Conservation (phyloP, 2,888 invertebrate species). For the Digitonthophagus gazella region DNA sequence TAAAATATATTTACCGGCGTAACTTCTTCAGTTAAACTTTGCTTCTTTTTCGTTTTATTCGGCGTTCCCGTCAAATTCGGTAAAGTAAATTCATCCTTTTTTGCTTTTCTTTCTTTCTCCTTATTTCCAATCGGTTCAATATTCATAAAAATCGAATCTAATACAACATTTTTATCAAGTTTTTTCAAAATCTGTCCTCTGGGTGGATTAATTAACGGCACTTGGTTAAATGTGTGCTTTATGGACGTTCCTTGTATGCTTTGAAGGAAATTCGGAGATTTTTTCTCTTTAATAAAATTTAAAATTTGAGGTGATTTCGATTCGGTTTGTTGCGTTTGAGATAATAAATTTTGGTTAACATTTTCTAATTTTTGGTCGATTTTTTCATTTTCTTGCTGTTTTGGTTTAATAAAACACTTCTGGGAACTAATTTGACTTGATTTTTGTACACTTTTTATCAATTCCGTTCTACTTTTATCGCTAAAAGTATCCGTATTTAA, state of each 20-base stretch:
- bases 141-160: conserved; percentile 35
- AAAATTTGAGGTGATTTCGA: too few relatives aligned
- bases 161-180: conserved; percentile 39
- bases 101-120: conserved; percentile 34
- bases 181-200: conserved; percentile 41
- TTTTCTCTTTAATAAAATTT: conserved; percentile 36
- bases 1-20: conserved; percentile 42
- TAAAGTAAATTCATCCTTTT: conserved; percentile 54
- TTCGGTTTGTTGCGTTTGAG: too few relatives aligned
- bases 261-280: conserved; percentile 43
- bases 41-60: conserved; percentile 44
- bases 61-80: conserved; percentile 61
- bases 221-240: conserved; percentile 38
- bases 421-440: conserved; percentile 18
- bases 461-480: conserved; percentile 18
- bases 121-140: conserved; percentile 36
- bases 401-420: too few relatives aligned
- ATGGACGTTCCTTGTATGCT: conserved; percentile 36
- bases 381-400: too few relatives aligned
- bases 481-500: conserved; percentile 28
- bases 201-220: conserved; percentile 40
- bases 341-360: too few relatives aligned
- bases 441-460: conserved; percentile 17
- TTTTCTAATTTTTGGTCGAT: conserved; percentile 36
- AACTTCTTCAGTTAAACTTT: conserved; percentile 39